These are phyloP conservation scores for Drosophila subobscura DNA, from an alignment of 1,140 invertebrate genomes.

Conservation along the genomic window DNA sequence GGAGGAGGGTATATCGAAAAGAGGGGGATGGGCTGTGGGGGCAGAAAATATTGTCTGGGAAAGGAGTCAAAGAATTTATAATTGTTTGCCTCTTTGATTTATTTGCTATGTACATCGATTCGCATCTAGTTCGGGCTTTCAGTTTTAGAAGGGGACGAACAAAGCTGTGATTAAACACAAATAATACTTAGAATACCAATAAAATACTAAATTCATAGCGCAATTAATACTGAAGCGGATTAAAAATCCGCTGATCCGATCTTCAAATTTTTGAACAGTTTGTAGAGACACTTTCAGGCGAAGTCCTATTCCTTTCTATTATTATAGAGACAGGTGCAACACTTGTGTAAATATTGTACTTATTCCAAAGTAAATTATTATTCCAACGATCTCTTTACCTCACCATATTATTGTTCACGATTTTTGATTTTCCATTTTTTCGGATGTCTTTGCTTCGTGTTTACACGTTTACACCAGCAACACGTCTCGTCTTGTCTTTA, in stretches of 20 bases:
- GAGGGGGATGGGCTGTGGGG: neutral
- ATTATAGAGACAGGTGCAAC: too few relatives aligned
- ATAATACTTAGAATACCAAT: neutral
- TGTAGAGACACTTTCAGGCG: too few relatives aligned
- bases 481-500: conserved; percentile 7
- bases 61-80: conserved; percentile 38
- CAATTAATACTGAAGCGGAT: too few relatives aligned
- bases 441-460: neutral
- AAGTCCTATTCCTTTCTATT: too few relatives aligned
- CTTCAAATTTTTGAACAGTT: too few relatives aligned
- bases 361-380: neutral
- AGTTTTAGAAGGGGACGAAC: neutral
- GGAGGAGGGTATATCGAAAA: conserved; percentile 2
- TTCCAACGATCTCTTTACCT: neutral
- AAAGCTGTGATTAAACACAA: neutral
- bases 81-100: conserved; percentile 43
- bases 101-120: conserved; percentile 12
- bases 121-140: conserved; percentile 14
- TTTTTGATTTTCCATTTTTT: conserved; percentile 1
- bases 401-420: neutral
- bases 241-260: too few relatives aligned
- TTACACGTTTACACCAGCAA: neutral
- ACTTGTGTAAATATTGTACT: conserved; percentile 3
- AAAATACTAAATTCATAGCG: too few relatives aligned
- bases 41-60: conserved; percentile 45